A percentile compares a stretch with the other conserved stretches of the same genome.
phyloP scores from a whole-genome alignment of 1,140 invertebrate genomes.

The Scylla paramamosain region DNA sequence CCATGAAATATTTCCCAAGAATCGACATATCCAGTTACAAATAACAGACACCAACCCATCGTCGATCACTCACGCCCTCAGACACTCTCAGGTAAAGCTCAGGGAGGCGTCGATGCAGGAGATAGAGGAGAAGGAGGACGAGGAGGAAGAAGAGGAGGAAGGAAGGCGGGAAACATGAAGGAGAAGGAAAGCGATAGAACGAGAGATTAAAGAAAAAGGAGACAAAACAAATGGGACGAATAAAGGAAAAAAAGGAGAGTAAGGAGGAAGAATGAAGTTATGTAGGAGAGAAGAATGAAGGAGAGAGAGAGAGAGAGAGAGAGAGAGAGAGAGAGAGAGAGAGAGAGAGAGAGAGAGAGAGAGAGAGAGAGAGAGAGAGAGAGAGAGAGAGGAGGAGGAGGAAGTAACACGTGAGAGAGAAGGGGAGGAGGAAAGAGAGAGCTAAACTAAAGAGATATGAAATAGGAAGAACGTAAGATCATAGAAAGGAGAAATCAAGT shows the following conservation, averaged over 20 bases:
- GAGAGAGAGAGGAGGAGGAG: not conserved
- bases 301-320: not conserved
- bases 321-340: too few species aligned
- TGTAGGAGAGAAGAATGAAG: not conserved
- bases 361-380: not conserved
- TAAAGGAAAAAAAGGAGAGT: not conserved
- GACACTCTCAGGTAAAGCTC: too few species aligned
- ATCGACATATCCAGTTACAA: too few species aligned
- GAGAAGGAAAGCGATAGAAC: not conserved
- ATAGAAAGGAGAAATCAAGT: too few species aligned
- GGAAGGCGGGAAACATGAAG: too few species aligned
- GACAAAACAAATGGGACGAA: not conserved
- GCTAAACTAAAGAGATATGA: not conserved
- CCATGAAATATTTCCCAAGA: too few species aligned
- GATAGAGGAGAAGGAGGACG: too few species aligned
- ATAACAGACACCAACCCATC: too few species aligned
- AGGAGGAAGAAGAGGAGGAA: too few species aligned
- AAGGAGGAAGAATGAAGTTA: not conserved
- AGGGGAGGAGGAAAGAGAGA: not conserved
- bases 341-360: not conserved
- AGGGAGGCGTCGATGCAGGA: too few species aligned
- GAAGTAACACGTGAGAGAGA: too few species aligned
- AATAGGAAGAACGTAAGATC: not conserved
- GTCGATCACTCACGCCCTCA: too few species aligned
- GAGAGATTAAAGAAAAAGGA: not conserved